Evolutionary conservation across 1,140 invertebrate species (phyloP), one percentile per base, ranked within the genome.

Genomic region (Atta colombica): DNA sequence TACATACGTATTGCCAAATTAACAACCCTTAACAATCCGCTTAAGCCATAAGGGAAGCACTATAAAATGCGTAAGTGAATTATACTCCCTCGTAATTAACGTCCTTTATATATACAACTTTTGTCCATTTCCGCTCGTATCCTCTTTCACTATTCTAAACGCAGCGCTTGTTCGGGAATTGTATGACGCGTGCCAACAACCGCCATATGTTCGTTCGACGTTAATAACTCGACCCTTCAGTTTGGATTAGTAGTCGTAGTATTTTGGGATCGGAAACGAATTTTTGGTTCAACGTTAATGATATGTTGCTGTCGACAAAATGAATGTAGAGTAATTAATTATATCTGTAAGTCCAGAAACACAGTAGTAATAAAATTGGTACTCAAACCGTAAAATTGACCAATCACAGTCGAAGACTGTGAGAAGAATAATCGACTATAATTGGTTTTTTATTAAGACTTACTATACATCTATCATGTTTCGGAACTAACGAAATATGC

Each of bases 151-250:
- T 35, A 61, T 74, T 74, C 55, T 61, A 75, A 63, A 84, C 39
- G 39, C 35, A 51, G 68, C 18, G 18, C 49, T 58, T 28, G 77
- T 39, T 65, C 16, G 39, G 55, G 69, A 89, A 89, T 89, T 87
- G 86, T 74, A 45, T 75, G 85, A 87, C 89, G 65, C 88, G 88
- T 89, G 89, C 88, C 89, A 63, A 58, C 75, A 28, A 12, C 66
- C 21, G 39, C 88, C 88, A 89, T 89, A 89, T 89, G 88, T 75
- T 82, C 66, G 88, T 65, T 71, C 69, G 55, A 49, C 87, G 60
- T 45, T 74, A 74, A 82, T 72, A 60, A 51, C 25, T 49, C 80
- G 28, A 21, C 58, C 14, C 25, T 35, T 55, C 55, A 68, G 53
- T 18, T 60, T n/a, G 39, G 14, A 51, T 45, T 60, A 71, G 51